phyloP scores from a whole-genome alignment of 2,797 vertebrate species.

The Sebastolobus altivelis region DNA sequence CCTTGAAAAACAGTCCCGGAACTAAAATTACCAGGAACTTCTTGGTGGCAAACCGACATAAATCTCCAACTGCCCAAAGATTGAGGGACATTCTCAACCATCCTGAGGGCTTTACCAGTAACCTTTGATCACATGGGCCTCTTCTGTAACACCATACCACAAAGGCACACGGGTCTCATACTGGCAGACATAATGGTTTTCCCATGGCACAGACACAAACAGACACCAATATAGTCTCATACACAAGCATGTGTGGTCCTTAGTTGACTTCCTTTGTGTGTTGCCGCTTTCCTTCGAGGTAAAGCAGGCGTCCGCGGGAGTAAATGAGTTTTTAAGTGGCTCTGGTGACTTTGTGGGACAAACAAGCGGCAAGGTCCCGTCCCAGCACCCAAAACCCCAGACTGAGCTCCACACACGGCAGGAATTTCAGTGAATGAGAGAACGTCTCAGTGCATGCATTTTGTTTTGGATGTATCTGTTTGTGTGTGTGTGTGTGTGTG shows the following conservation, averaged over 20 bases:
- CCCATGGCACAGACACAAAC: conserved; percentile 55
- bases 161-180: conserved; percentile 45
- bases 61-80: not conserved
- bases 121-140: conserved; percentile 39
- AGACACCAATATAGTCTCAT: conserved; percentile 44
- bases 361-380: conserved; percentile 53
- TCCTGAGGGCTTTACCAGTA: conserved; percentile 23
- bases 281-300: conserved; percentile 51
- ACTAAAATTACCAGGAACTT: too few species aligned
- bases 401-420: conserved; percentile 51
- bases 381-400: conserved; percentile 53
- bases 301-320: conserved; percentile 51
- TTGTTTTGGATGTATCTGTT: conserved; percentile 29
- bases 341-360: conserved; percentile 66
- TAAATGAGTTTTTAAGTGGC: conserved; percentile 69
- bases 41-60: too few species aligned
- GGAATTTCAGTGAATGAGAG: conserved; percentile 33
- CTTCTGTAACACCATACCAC: conserved; percentile 37
- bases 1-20: too few species aligned
- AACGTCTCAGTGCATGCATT: conserved; percentile 25
- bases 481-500: not conserved
- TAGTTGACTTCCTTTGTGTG: conserved; percentile 47
- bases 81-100: conserved; percentile 6
- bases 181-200: conserved; percentile 43
- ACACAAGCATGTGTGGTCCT: conserved; percentile 72